phyloP scores from a whole-genome alignment of 92 coral and sea anemone species.

The Epizoanthus stellaris region DNA sequence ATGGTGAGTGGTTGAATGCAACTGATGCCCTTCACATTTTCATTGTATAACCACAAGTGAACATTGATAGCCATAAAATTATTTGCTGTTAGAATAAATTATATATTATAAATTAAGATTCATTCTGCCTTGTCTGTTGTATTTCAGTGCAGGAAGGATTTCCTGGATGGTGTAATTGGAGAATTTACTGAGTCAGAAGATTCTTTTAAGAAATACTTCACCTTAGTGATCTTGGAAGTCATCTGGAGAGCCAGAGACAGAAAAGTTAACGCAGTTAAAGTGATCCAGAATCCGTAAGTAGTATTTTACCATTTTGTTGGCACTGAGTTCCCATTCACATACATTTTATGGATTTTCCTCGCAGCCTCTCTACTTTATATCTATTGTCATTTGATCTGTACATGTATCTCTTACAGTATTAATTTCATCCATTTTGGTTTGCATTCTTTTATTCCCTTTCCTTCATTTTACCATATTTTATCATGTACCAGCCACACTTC shows the following conservation, averaged over 20 bases:
- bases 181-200: slow-evolving; percentile 23
- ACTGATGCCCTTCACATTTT: too few relatives aligned
- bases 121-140: slow-evolving; percentile 19
- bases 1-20: too few relatives aligned
- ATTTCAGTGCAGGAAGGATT: slow-evolving; percentile 82
- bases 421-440: too few relatives aligned
- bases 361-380: too few relatives aligned
- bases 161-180: slow-evolving; percentile 63
- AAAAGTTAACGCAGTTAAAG: slow-evolving; percentile 41
- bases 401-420: too few relatives aligned
- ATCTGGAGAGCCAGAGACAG: slow-evolving; percentile 58
- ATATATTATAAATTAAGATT: neutral
- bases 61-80: too few relatives aligned
- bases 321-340: neutral
- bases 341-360: neutral
- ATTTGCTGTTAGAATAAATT: too few relatives aligned
- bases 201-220: slow-evolving; percentile 52
- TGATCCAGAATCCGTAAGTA: slow-evolving; percentile 83
- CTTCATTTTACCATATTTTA: too few relatives aligned
- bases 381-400: too few relatives aligned
- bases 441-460: too few relatives aligned
- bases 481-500: too few relatives aligned
- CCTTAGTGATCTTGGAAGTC: slow-evolving; percentile 62
- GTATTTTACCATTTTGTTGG: neutral
- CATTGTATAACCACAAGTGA: too few relatives aligned